phyloP scores from a whole-genome alignment of 1,140 invertebrate genomes.

The Pachypsylla venusta region DNA sequence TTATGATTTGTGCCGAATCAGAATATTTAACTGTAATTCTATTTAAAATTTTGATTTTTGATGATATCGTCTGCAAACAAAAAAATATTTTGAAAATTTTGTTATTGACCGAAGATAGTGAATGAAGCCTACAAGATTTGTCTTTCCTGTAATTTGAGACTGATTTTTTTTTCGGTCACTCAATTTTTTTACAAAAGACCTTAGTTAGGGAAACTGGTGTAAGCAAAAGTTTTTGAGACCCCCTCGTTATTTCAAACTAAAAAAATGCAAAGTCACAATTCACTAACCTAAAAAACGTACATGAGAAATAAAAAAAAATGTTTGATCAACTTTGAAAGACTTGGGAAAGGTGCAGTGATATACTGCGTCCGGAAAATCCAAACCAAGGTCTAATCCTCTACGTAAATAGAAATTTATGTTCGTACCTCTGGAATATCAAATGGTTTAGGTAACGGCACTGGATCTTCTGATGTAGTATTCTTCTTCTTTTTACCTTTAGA shows the following conservation, averaged over 20 bases:
- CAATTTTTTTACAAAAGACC: not conserved
- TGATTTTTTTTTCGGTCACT: not conserved
- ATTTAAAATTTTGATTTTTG: not conserved
- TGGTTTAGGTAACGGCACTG: not conserved
- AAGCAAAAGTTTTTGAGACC: too few relatives aligned
- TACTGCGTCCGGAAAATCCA: too few relatives aligned
- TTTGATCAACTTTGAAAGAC: too few relatives aligned
- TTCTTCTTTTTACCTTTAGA: not conserved
- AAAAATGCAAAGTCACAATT: not conserved
- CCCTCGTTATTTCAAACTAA: too few relatives aligned
- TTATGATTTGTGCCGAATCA: not conserved
- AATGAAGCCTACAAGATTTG: not conserved
- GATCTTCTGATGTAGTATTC: not conserved
- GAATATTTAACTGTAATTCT: slow-evolving; percentile 7
- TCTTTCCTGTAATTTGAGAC: not conserved
- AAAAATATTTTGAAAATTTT: too few relatives aligned
- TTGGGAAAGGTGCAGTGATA: too few relatives aligned
- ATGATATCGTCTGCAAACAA: not conserved
- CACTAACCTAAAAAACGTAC: not conserved
- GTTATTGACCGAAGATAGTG: too few relatives aligned
- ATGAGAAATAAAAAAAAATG: not conserved
- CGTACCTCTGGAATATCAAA: not conserved
- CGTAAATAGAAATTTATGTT: not conserved
- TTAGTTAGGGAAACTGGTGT: not conserved
- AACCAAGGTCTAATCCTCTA: too few relatives aligned